A percentile compares a stretch with the other conserved stretches of the same genome.
These are phyloP conservation scores for Cylindroiulus punctatus DNA, from an alignment of 2,888 invertebrate genomes.

Conservation along the genomic window DNA sequence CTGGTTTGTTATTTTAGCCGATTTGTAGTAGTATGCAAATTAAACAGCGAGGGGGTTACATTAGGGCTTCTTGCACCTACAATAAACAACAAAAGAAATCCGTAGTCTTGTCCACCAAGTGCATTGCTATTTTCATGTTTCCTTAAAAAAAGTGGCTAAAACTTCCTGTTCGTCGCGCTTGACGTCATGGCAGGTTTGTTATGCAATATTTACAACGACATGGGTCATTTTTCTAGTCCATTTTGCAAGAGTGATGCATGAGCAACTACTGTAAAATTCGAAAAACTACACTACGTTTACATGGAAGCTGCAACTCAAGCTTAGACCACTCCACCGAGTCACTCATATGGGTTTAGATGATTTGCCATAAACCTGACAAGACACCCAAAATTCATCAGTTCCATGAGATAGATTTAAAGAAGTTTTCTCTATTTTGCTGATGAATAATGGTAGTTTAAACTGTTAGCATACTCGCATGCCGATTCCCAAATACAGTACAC, in stretches of 20 bases:
- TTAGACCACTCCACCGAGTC: no score
- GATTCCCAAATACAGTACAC: no score
- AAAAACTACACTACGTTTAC: no score
- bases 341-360: no score
- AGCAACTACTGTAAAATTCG: no score
- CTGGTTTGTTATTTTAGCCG: conserved; percentile 4
- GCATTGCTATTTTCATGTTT: conserved; percentile 4
- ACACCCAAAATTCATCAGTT: no score
- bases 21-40: not conserved
- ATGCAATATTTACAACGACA: not conserved
- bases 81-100: not conserved
- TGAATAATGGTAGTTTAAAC: no score
- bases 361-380: no score
- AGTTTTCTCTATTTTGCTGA: no score
- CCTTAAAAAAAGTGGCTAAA: not conserved
- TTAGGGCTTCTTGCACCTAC: conserved; percentile 1
- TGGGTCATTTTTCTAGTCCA: not conserved
- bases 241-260: not conserved
- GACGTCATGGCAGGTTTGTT: not conserved
- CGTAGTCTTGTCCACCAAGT: not conserved
- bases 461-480: no score
- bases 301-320: no score
- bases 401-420: no score
- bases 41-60: not conserved
- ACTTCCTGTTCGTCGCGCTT: not conserved